Evolutionary conservation across 2,113 vertebrate species (phyloP).

Genomic region (Calyptommatus sinebrachiatus): DNA sequence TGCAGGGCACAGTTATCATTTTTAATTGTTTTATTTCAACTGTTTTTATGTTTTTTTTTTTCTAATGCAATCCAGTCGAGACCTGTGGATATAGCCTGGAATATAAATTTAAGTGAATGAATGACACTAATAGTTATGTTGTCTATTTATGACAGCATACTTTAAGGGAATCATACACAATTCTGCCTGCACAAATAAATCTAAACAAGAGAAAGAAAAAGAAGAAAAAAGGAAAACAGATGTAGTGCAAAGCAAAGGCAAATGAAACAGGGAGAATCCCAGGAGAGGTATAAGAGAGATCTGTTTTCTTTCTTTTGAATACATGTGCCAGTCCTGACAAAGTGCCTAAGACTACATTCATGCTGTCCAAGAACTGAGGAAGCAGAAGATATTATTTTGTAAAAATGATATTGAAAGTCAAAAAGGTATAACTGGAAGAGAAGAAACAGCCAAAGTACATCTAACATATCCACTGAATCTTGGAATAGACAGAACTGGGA

Average conservation of each 20-base stretch:
- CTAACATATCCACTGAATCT: slow-evolving; percentile 8
- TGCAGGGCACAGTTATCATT: too few relatives aligned
- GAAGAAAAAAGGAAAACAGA: neutral
- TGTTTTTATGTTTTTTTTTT: too few relatives aligned
- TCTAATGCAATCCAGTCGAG: too few relatives aligned
- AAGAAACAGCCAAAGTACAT: slow-evolving; percentile 15
- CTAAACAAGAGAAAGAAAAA: neutral
- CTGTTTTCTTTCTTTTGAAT: neutral
- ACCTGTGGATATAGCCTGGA: too few relatives aligned
- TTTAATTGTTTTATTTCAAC: too few relatives aligned
- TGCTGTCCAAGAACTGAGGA: neutral
- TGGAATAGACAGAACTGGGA: slow-evolving; percentile 12
- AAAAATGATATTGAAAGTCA: neutral
- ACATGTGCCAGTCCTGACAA: neutral
- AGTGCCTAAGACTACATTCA: neutral
- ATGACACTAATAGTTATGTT: too few relatives aligned
- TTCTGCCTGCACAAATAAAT: too few relatives aligned
- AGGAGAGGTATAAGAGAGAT: neutral
- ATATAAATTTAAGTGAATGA: too few relatives aligned
- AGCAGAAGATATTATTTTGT: neutral
- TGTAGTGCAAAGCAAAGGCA: neutral
- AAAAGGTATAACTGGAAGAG: slow-evolving; percentile 3
- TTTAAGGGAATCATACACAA: too few relatives aligned
- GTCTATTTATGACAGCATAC: too few relatives aligned
- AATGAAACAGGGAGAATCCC: neutral